A percentile compares a stretch with the other conserved stretches of the same genome.
phyloP scores from a whole-genome alignment of 2,797 vertebrate species.

The Bradypus variegatus region DNA sequence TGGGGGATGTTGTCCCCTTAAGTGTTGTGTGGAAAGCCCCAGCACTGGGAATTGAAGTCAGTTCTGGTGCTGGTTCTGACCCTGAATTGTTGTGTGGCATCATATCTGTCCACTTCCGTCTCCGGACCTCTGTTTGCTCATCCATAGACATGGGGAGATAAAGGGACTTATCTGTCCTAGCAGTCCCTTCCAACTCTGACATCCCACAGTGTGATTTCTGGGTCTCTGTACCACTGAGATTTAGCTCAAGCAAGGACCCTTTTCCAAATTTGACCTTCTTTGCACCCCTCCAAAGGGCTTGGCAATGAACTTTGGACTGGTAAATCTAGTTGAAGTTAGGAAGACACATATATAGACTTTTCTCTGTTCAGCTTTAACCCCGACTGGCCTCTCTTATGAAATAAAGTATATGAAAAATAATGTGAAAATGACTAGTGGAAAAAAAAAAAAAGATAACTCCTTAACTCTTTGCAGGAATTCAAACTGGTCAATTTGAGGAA shows the following conservation, averaged over 20 bases:
- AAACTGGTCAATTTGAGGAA: not conserved
- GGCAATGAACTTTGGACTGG: not conserved
- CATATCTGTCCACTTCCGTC: not conserved
- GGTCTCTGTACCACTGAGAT: not conserved
- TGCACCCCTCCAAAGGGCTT: not conserved
- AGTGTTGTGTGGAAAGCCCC: not conserved
- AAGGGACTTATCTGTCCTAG: not conserved
- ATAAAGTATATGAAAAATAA: not conserved
- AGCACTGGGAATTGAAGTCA: not conserved
- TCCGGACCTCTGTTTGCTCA: not conserved
- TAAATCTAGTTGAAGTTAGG: not conserved
- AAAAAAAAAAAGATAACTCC: not conserved
- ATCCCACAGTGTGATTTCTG: not conserved
- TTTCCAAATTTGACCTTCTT: not conserved
- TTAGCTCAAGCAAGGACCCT: not conserved
- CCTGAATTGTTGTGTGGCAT: not conserved
- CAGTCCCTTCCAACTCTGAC: not conserved
- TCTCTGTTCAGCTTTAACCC: not conserved
- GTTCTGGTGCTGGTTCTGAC: not conserved
- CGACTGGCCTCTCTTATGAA: not conserved
- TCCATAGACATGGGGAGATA: not conserved
- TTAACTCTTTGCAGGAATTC: not conserved
- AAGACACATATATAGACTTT: not conserved
- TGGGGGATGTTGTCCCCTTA: conserved; percentile 27
- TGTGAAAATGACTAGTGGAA: not conserved